Evolutionary conservation across 2,797 vertebrate species (phyloP).

Genomic region (Lagocephalus sceleratus): DNA sequence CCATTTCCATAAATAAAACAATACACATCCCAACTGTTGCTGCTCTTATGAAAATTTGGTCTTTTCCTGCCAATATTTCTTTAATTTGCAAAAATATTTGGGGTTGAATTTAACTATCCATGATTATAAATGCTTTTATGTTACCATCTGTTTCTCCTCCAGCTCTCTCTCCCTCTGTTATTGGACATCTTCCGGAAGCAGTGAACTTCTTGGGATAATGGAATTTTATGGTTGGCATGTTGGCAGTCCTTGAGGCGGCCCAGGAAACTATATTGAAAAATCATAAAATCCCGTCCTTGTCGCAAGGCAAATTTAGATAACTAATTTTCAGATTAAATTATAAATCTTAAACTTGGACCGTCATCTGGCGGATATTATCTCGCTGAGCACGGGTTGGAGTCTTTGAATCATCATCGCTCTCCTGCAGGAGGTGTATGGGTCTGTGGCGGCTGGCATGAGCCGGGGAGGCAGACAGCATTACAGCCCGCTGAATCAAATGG

Average conservation of each 20-base stretch:
- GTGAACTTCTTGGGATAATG: slow-evolving; percentile 70
- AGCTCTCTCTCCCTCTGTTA: slow-evolving; percentile 14
- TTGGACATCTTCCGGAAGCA: slow-evolving; percentile 15
- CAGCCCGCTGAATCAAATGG: slow-evolving; percentile 55
- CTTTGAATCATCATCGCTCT: slow-evolving; percentile 59
- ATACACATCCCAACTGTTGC: not conserved
- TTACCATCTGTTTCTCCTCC: slow-evolving; percentile 50
- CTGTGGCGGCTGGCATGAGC: slow-evolving; percentile 38
- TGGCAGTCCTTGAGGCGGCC: slow-evolving; percentile 57
- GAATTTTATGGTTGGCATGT: slow-evolving; percentile 71
- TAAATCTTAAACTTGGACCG: slow-evolving; percentile 64
- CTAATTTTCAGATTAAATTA: slow-evolving; percentile 74
- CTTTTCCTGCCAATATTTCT: slow-evolving; percentile 70
- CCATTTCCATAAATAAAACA: too few species aligned
- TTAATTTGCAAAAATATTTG: slow-evolving; percentile 66
- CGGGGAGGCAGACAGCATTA: slow-evolving; percentile 55
- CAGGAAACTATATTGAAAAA: slow-evolving; percentile 49
- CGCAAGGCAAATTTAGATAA: slow-evolving; percentile 68
- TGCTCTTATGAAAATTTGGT: slow-evolving; percentile 66
- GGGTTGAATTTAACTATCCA: slow-evolving; percentile 14
- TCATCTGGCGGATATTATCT: slow-evolving; percentile 41
- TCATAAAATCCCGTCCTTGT: slow-evolving; percentile 60
- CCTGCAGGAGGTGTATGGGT: slow-evolving; percentile 48
- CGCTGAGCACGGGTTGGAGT: slow-evolving; percentile 60
- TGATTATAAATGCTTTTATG: slow-evolving; percentile 57